Evolutionary conservation across 1,140 invertebrate species (phyloP).

Genomic region (Leptonema lineaticorne): DNA sequence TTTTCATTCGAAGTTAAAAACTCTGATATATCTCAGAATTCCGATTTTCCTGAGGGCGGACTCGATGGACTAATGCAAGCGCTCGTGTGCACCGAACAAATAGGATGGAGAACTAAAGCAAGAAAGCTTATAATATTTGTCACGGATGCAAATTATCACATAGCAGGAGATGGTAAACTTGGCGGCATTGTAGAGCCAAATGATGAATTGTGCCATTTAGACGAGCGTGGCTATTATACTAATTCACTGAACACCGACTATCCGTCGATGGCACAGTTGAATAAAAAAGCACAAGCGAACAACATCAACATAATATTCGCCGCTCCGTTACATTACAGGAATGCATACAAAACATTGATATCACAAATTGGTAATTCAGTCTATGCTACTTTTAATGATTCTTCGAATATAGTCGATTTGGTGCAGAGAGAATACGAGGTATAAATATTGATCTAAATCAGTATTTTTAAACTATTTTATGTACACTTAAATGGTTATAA

Average conservation of each 20-base stretch:
- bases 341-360: conserved; percentile 67
- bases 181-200: conserved; percentile 85
- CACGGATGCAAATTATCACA: conserved; percentile 64
- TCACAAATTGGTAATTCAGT: conserved; percentile 64
- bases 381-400: conserved; percentile 65
- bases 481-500: background rate
- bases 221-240: conserved; percentile 64
- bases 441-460: conserved; percentile 41
- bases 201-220: conserved; percentile 79
- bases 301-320: conserved; percentile 85
- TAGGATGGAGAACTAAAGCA: conserved; percentile 64
- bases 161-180: conserved; percentile 69
- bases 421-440: conserved; percentile 74
- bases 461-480: background rate
- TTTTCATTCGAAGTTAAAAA: conserved; percentile 62
- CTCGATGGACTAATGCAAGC: conserved; percentile 80
- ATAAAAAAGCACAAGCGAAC: conserved; percentile 68
- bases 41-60: conserved; percentile 74
- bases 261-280: conserved; percentile 65
- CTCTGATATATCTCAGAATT: conserved; percentile 64
- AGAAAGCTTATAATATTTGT: conserved; percentile 63
- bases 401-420: conserved; percentile 72
- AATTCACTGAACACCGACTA: conserved; percentile 66
- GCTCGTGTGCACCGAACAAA: conserved; percentile 63
- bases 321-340: conserved; percentile 65